These are phyloP conservation scores for Tupaia tana DNA, from an alignment of 2,113 vertebrate genomes.

Conservation along the genomic window DNA sequence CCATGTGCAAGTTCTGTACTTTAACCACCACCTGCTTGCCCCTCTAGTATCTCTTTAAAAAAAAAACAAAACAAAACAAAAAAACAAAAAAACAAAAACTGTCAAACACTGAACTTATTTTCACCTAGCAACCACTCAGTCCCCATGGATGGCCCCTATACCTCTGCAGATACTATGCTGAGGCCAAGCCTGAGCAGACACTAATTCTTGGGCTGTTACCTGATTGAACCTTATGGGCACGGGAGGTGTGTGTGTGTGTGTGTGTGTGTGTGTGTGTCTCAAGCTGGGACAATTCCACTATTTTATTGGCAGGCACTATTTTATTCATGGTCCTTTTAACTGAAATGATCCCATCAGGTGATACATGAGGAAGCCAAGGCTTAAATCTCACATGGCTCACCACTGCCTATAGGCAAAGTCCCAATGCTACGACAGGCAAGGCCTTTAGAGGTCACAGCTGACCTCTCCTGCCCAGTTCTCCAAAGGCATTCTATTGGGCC, in stretches of 20 bases:
- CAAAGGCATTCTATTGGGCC: neutral
- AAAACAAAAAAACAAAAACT: neutral
- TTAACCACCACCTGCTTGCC: too few species aligned
- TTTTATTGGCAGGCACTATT: too few species aligned
- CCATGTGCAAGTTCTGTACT: too few species aligned
- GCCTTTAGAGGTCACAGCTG: neutral
- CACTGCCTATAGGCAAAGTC: neutral
- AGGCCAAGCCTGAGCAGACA: neutral
- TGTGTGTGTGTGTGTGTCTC: too few species aligned
- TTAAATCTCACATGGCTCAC: neutral
- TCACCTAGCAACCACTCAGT: neutral
- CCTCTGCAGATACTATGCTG: too few species aligned
- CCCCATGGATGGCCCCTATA: accelerated
- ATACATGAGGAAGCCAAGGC: neutral
- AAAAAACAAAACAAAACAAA: too few species aligned
- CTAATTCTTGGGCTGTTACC: neutral
- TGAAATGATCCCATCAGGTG: neutral
- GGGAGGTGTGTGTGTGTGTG: neutral
- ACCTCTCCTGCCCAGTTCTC: neutral
- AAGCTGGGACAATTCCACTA: neutral
- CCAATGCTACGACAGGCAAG: neutral
- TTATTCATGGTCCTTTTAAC: neutral
- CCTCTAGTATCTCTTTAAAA: neutral
- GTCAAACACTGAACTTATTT: neutral
- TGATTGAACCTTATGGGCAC: neutral